Percentiles rank a stretch among this genome's conserved stretches.
phyloP scores from a whole-genome alignment of 2,113 vertebrate genomes.

The Zosterops japonicus region DNA sequence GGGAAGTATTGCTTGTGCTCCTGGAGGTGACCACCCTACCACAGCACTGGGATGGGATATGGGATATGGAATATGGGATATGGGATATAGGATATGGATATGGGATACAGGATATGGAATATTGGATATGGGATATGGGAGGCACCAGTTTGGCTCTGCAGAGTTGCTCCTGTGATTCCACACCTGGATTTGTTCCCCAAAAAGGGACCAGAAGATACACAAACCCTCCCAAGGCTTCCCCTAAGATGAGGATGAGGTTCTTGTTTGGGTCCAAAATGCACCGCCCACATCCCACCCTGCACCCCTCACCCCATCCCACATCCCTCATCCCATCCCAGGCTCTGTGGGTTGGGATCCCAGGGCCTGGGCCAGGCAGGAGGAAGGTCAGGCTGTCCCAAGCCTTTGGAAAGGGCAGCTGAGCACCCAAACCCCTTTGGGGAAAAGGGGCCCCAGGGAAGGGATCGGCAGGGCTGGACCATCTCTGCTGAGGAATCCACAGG shows the following conservation, averaged over 20 bases:
- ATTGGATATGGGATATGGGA: neutral
- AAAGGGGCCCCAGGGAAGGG: neutral
- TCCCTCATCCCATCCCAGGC: neutral
- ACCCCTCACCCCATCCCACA: neutral
- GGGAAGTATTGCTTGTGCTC: rapidly evolving
- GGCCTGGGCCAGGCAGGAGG: neutral
- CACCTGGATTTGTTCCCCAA: neutral
- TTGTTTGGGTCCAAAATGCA: neutral
- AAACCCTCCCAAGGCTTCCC: neutral
- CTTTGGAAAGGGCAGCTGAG: neutral
- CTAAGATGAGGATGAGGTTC: rapidly evolving
- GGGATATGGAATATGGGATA: neutral
- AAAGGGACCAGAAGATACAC: neutral
- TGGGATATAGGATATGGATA: neutral
- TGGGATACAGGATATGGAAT: neutral
- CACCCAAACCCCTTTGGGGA: neutral
- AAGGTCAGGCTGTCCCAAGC: neutral
- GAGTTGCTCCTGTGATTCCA: neutral
- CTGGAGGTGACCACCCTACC: neutral
- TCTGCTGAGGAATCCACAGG: neutral
- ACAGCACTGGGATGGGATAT: neutral
- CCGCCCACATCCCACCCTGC: rapidly evolving
- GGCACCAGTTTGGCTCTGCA: neutral
- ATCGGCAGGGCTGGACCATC: neutral
- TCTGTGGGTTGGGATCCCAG: neutral